Evolutionary conservation across 2,797 vertebrate genomes (phyloP).

Genomic region (Melanotaenia parkinsoni): DNA sequence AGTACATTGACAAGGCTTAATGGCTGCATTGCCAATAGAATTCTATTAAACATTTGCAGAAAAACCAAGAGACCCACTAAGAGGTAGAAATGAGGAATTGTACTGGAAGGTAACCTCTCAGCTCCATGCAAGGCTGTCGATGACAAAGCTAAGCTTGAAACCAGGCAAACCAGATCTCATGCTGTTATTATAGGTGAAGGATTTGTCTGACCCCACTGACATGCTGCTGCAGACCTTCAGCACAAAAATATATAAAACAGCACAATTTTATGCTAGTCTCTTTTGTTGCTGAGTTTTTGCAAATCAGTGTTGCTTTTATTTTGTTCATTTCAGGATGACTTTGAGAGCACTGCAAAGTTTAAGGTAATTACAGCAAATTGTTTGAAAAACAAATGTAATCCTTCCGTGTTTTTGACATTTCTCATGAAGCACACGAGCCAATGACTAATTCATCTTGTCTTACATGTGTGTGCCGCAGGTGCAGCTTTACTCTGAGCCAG

Average conservation of each 20-base stretch:
- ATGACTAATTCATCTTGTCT: constrained; percentile 45
- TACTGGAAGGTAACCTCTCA: not conserved
- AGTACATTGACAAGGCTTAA: not conserved
- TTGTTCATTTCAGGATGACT: constrained; percentile 82
- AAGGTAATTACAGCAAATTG: constrained; percentile 79
- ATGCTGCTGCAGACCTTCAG: no score
- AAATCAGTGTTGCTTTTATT: constrained; percentile 14
- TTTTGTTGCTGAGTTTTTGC: not conserved
- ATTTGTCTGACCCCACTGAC: no score
- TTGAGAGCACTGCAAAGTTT: constrained; percentile 81
- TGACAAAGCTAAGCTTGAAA: not conserved
- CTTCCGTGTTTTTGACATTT: not conserved
- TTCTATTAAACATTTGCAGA: not conserved
- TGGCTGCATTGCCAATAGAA: not conserved
- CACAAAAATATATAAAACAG: not conserved
- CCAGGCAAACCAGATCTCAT: not conserved
- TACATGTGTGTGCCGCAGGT: constrained; percentile 77
- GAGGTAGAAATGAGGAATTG: not conserved
- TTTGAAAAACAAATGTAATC: not conserved
- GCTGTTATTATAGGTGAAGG: no score
- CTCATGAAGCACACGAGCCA: not conserved
- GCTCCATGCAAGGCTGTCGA: not conserved
- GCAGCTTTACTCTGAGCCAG: constrained; percentile 91
- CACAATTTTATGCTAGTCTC: no score
- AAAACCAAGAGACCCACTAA: not conserved